Base-by-base conservation (phyloP, 2,113 vertebrate species). In the Melozone crissalis region DNA sequence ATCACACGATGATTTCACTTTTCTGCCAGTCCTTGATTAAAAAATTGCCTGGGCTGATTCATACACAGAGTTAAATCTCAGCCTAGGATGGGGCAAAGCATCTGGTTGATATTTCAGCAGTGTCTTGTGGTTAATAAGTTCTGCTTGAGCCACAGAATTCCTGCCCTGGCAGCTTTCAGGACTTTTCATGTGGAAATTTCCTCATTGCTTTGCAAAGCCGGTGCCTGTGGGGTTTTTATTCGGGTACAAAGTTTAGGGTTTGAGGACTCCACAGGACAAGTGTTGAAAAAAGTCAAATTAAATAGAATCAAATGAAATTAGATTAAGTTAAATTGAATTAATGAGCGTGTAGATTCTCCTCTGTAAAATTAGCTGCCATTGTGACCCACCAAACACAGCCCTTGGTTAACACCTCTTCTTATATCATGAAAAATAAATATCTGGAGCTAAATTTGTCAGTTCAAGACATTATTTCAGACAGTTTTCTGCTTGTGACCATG, bases 131-230 rank as follows among this genome's bases (percentile, higher is more conserved):
- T 95, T 95, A 96, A 66, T 55, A 89, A 84, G 39, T 76, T 93
- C 84, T 87, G 84, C 61, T 61, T 41, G 20, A 93, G 72, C 75
- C 91, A 69, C 92, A 37, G 71, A 84, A 94, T 87, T 90, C 57
- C 65, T 84, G 68, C 72, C 35, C 49, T 87, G 95, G 63, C 65
- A 94, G 79, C 81, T 73, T 58, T 58, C 51, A 31, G 24, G 47
- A 13, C 87, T 89, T 87, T 84, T 93, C 90, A 96, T 93, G 90
- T 84, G 75, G 92, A 96, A 91, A 62, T 91, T 93, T 90, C 92
- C 94, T 77, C 89, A 15, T 73, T 82, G 58, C 78, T 87, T 76
- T 95, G 90, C 85, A 84, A 43, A 65, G 33, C 37, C 87, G 31
- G 89, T 84, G 27, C 37, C 9, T 19, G 68, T 93, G 79, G 95